A percentile compares a stretch with the other conserved stretches of the same genome.
These are phyloP conservation scores for Merops nubicus DNA, from an alignment of 2,113 vertebrate genomes.

Conservation along the genomic window DNA sequence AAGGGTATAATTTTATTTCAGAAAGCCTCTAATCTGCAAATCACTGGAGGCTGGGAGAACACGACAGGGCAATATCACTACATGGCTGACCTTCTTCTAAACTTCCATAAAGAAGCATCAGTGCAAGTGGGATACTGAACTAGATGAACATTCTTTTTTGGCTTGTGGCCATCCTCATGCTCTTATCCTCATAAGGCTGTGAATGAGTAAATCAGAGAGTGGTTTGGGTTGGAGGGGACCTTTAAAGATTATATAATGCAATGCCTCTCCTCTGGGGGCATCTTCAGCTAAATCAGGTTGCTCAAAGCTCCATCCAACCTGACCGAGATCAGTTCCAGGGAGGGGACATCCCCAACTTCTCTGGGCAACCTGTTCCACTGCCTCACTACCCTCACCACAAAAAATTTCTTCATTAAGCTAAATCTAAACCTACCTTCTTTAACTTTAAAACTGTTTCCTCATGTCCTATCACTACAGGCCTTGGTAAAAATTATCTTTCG, in stretches of 20 bases:
- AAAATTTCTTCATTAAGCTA: background rate
- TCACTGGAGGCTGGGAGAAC: background rate
- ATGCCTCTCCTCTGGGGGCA: rapidly evolving
- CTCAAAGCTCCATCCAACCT: rapidly evolving
- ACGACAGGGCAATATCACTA: background rate
- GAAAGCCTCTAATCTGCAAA: background rate
- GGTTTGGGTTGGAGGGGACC: background rate
- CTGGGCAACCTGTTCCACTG: background rate
- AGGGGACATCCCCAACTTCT: background rate
- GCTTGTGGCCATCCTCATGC: background rate
- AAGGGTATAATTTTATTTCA: background rate
- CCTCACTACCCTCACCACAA: rapidly evolving
- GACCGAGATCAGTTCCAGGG: background rate
- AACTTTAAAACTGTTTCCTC: background rate
- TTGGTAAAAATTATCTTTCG: background rate
- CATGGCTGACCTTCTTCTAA: background rate
- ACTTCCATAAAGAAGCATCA: background rate
- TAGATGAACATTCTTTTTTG: background rate
- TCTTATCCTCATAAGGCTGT: background rate
- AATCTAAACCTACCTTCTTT: background rate
- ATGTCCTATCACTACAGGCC: rapidly evolving
- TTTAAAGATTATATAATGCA: background rate
- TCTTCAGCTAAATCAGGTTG: background rate
- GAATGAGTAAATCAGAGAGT: background rate
- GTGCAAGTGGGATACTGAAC: background rate